Base-by-base conservation (phyloP, 2,888 invertebrate genomes). In the Autographa gamma region DNA sequence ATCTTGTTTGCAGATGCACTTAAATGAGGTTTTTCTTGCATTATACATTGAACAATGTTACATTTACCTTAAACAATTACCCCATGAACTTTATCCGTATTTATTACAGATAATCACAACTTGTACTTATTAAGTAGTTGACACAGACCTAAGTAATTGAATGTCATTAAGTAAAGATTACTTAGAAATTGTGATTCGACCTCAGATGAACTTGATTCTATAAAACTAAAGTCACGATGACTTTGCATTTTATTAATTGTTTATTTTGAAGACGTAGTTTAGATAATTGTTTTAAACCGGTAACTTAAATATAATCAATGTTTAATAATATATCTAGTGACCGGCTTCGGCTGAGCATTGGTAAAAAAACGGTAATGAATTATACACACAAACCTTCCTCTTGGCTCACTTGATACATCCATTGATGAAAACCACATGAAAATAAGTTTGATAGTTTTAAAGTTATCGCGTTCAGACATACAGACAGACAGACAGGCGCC, bases 91-190 rank as follows among this genome's bases (percentile, higher is more conserved):
- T 38, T 56, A 8, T 41, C 61, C 8, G 61, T 41, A 41, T 62
- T 54, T 25, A 13, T 52, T 65, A n/a, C 54, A 48, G 14, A 7
- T 16, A 19, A 60, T 69, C 31, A 65, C 58, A 16, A 14, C 54
- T 16, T 19, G 54, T 54, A 13, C 38, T 62, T 31, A 34, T 63
- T 18, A 52, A 54, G 56, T 31, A 71, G 66, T 64, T 64, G 58
- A 66, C 60, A 58, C 58, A n/a, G 19, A 63, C 61, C 66, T 61
- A 31, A 41, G 63, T 64, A 64, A 63, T 63, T 66, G 38, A 32
- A 31, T 43, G 63, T 0, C 14, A 71, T 64, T 61, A 66, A 59
- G 58, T 61, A 18, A 43, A 58, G 31, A 59, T 74, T 74, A 64
- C 75, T 67, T 38, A 32, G 61, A 19, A 71, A 74, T 31, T n/a